Percentiles rank a stretch among this genome's conserved stretches.
Conservation (phyloP, 2,888 invertebrate genomes). For the Drosophila infuscata region DNA sequence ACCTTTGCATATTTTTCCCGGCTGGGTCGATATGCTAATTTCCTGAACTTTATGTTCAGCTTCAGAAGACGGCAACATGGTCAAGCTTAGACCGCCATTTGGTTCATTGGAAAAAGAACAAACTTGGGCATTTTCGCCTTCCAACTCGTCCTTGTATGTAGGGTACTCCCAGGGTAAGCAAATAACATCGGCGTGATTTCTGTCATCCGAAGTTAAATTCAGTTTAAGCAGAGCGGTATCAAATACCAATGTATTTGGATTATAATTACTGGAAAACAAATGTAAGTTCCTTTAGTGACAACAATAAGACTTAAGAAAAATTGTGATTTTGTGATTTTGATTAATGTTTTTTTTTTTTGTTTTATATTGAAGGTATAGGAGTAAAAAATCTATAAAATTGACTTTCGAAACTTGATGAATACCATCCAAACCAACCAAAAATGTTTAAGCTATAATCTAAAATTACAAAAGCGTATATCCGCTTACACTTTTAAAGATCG, state of each 20-base stretch:
- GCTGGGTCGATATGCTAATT: rapidly evolving
- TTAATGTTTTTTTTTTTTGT: too few relatives aligned
- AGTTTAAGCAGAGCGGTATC: background rate
- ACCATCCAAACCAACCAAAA: too few relatives aligned
- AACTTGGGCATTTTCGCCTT: rapidly evolving
- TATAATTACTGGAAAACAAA: background rate
- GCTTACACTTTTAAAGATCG: background rate
- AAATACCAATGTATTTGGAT: background rate
- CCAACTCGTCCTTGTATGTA: background rate
- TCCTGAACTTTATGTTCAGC: rapidly evolving
- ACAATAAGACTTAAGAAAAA: background rate
- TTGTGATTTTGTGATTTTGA: background rate
- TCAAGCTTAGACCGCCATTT: background rate
- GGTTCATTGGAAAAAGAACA: rapidly evolving
- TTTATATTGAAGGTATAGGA: background rate
- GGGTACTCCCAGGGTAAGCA: slow-evolving; percentile 20
- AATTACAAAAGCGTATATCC: background rate
- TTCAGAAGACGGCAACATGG: rapidly evolving
- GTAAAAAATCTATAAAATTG: background rate
- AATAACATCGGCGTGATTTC: background rate
- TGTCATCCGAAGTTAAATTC: rapidly evolving
- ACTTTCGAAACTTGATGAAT: background rate
- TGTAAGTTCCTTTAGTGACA: background rate
- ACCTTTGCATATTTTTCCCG: background rate
- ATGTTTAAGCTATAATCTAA: too few relatives aligned